Evolutionary conservation across 2,113 vertebrate species (phyloP), one percentile per base, ranked within the genome.

Genomic region (Pitta sordida): DNA sequence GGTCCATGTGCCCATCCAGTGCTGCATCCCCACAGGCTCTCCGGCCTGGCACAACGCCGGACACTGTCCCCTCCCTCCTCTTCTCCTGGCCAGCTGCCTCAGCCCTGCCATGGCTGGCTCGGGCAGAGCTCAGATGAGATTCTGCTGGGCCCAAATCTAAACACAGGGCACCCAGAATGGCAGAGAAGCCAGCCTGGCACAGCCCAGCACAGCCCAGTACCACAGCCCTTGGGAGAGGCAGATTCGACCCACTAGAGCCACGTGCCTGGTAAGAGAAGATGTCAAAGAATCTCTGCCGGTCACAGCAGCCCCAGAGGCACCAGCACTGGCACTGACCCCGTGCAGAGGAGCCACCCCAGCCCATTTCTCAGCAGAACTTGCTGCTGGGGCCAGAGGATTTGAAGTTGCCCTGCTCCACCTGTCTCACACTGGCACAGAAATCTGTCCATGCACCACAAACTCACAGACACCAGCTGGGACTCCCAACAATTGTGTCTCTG

Each of bases 41-140:
- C 79, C 0, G 0, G 75, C 43, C 86, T 24, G 46, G 56, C 62
- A 62, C 4, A 0, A 20, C 1, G 80, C 64, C 13, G 0, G 30
- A 22, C 3, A 2, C 51, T 4, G 4, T 37, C 49, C 89, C 34
- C 43, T 70, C 60, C 74, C n/a, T 16, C 36, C 71, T 62, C 67
- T 71, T 12, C 39, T 56, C 44, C 77, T 34, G 43, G 69, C 44
- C 5, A 4, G 43, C 27, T 69, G 58, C 79, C 46, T n/a, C 6
- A 11, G n/a, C 51, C 46, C 20, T 6, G 0, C 48, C 30, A 18
- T 0, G 0, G 36, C 39, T 0, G 0, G 34, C 62, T n/a, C 9
- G 13, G 48, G 52, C 65, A 68, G 24, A 1, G 1, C 14, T 44
- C 2, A 2, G 10, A 53, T 46, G 53, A 64, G 26, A 73, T 64